These are phyloP conservation scores for Agrochola litura DNA, from an alignment of 2,888 invertebrate genomes.

Conservation along the genomic window DNA sequence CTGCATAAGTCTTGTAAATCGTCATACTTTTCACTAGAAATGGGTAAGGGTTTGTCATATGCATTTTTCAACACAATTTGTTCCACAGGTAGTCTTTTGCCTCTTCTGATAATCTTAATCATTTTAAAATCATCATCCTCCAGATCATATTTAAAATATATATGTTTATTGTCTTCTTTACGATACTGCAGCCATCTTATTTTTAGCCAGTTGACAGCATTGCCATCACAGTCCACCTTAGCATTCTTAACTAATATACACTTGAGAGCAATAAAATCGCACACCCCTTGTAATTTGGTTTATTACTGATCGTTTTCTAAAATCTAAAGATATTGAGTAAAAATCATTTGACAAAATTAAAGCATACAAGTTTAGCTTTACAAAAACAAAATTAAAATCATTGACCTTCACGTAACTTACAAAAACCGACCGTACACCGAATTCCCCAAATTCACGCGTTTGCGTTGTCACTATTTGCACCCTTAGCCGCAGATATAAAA, in stretches of 20 bases:
- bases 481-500: too few relatives aligned
- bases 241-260: slow-evolving; percentile 39
- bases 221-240: slow-evolving; percentile 37
- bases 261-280: too few relatives aligned
- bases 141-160: slow-evolving; percentile 46
- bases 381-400: too few relatives aligned
- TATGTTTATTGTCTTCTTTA: slow-evolving; percentile 38
- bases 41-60: slow-evolving; percentile 31
- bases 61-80: slow-evolving; percentile 40
- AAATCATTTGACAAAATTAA: too few relatives aligned
- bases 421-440: too few relatives aligned
- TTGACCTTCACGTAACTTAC: too few relatives aligned
- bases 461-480: too few relatives aligned
- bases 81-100: slow-evolving; percentile 36
- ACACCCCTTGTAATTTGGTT: too few relatives aligned
- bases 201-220: slow-evolving; percentile 44
- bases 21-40: slow-evolving; percentile 40
- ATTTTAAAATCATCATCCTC: slow-evolving; percentile 41
- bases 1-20: slow-evolving; percentile 46
- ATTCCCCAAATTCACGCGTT: too few relatives aligned
- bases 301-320: too few relatives aligned
- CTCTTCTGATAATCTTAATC: slow-evolving; percentile 47
- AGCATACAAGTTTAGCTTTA: too few relatives aligned
- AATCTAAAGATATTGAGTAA: too few relatives aligned
- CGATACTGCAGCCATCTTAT: slow-evolving; percentile 46